Conservation (phyloP, 1,140 invertebrate species). For the Leptonema lineaticorne region DNA sequence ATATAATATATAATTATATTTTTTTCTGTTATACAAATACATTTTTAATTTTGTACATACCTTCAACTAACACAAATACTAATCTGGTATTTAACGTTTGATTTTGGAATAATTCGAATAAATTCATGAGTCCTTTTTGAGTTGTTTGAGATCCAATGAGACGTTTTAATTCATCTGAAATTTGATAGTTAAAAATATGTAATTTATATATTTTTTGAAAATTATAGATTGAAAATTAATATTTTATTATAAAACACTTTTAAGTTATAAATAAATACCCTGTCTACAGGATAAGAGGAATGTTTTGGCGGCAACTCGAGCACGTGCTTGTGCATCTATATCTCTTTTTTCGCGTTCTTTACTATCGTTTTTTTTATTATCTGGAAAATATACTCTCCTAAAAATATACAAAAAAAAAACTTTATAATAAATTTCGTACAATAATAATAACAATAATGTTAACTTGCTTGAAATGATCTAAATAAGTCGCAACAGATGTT, state of each 20-base stretch:
- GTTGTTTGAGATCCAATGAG: conserved; percentile 91
- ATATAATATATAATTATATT: neutral
- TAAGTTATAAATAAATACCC: conserved; percentile 55
- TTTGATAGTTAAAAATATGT: too few species aligned
- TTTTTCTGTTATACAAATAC: neutral
- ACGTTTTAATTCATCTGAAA: conserved; percentile 85
- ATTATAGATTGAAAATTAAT: neutral
- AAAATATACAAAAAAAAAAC: conserved; percentile 40
- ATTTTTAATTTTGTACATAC: conserved; percentile 40
- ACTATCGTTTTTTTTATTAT: conserved; percentile 65
- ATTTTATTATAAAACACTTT: conserved; percentile 14
- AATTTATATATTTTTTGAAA: neutral
- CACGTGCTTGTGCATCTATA: conserved; percentile 72
- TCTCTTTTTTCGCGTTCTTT: conserved; percentile 62
- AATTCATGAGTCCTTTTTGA: conserved; percentile 78
- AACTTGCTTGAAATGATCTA: conserved; percentile 81
- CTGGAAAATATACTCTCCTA: conserved; percentile 79
- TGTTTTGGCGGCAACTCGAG: conserved; percentile 82
- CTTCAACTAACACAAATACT: conserved; percentile 83
- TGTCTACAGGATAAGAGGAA: conserved; percentile 77
- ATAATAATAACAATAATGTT: conserved; percentile 3
- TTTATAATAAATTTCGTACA: conserved; percentile 18
- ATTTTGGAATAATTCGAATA: conserved; percentile 88
- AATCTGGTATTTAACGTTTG: conserved; percentile 83
- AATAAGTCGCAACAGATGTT: conserved; percentile 85